These are phyloP conservation scores for Alces alces DNA, from an alignment of 2,113 vertebrate genomes.

Conservation along the genomic window DNA sequence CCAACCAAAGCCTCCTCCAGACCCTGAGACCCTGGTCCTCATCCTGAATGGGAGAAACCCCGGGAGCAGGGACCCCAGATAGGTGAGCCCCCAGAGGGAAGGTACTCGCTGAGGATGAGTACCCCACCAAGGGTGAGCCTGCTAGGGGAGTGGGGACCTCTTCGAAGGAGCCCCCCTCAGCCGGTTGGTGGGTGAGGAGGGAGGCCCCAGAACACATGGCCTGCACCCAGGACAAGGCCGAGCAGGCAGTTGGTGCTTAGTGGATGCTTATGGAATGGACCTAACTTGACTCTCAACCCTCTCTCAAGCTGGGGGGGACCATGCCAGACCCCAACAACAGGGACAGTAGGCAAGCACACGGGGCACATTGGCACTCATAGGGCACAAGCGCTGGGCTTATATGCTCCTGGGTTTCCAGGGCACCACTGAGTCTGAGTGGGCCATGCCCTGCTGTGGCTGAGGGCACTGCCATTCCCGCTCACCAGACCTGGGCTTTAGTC, in stretches of 20 bases:
- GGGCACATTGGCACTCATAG: fast-evolving
- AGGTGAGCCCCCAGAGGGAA: not conserved
- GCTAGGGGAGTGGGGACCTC: not conserved
- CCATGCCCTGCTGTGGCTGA: too few relatives aligned
- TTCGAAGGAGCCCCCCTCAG: not conserved
- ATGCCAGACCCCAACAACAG: not conserved
- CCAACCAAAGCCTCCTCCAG: not conserved
- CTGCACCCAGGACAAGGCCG: not conserved
- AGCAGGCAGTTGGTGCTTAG: not conserved
- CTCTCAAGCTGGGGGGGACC: not conserved
- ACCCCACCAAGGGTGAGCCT: not conserved
- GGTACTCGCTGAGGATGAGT: not conserved
- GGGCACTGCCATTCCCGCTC: fast-evolving
- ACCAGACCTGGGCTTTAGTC: not conserved
- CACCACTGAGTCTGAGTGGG: not conserved
- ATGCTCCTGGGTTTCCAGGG: not conserved
- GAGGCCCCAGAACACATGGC: fast-evolving
- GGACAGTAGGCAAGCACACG: not conserved
- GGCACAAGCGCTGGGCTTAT: not conserved
- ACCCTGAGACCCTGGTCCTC: not conserved
- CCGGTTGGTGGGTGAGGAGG: not conserved
- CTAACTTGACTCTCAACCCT: not conserved
- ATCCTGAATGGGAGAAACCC: not conserved
- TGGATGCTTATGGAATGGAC: not conserved
- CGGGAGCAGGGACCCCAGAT: not conserved